Evolutionary conservation across 64 coral and sea anemone genomes (phyloP), one percentile per base, ranked within the genome.

Genomic region (Dendronephthya gigantea): DNA sequence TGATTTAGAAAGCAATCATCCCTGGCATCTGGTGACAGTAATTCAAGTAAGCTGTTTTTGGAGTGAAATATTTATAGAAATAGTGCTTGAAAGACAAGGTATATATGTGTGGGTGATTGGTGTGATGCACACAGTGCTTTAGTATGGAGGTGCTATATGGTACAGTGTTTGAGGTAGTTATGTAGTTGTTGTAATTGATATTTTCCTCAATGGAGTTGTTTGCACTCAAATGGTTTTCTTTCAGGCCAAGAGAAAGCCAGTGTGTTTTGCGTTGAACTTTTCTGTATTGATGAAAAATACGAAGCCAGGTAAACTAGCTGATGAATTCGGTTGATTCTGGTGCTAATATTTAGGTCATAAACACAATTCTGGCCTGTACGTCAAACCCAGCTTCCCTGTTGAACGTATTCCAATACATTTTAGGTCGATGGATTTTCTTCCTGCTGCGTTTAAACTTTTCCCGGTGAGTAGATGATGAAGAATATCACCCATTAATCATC

Each of bases 261-360:
- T 83, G 92, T 92, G 37, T 91, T 98, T 51, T 98, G 95, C 84
- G 85, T 98, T 36, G 92, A 98, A 56, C 72, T 98, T 17, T 98
- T 93, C 69, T 98, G 95, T n/a, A 92, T 98, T 87, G 95, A 98
- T 85, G 95, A 98, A 75, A 98, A 93, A 90, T 93, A 89, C 62
- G 95, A 98, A 92, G 91, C 89, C 84, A 98, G 95, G 95, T 98
- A 35, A 66, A 65, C 3, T 15, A n/a, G n/a, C n/a, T n/a, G n/a
- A n/a, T n/a, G n/a, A n/a, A n/a, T n/a, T n/a, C n/a, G n/a, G n/a
- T n/a, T n/a, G n/a, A n/a, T n/a, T n/a, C n/a, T n/a, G n/a, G n/a
- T n/a, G n/a, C n/a, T n/a, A n/a, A n/a, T n/a, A n/a, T n/a, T n/a
- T n/a, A n/a, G n/a, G n/a, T n/a, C n/a, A n/a, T n/a, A n/a, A n/a